These are phyloP conservation scores for Notechis scutatus DNA, from an alignment of 2,113 vertebrate genomes.

Conservation along the genomic window DNA sequence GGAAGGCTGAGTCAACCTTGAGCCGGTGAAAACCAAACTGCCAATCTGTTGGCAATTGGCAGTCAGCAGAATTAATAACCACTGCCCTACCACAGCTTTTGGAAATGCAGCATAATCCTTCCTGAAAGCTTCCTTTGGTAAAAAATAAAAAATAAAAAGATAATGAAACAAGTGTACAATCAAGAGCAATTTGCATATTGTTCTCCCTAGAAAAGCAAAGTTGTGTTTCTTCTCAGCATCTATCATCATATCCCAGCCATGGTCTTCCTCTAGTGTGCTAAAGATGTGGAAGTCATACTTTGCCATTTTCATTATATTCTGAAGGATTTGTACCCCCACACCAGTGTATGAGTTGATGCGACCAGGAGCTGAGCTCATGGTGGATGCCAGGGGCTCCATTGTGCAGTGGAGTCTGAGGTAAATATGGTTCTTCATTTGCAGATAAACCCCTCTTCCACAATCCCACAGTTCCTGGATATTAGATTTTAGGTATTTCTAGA, in stretches of 20 bases:
- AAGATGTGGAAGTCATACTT: background rate
- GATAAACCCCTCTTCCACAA: background rate
- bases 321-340: background rate
- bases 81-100: background rate
- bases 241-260: background rate
- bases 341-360: background rate
- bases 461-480: background rate
- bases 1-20: background rate
- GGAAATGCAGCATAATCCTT: background rate
- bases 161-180: background rate
- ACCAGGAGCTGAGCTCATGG: background rate
- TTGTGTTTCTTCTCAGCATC: background rate
- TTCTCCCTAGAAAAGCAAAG: background rate
- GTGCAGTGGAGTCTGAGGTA: background rate
- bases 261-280: background rate
- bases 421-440: background rate
- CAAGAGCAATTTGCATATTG: background rate
- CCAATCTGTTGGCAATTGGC: background rate
- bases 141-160: too few relatives aligned
- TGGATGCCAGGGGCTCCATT: background rate
- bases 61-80: background rate
- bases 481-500: background rate
- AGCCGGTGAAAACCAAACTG: background rate
- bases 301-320: background rate
- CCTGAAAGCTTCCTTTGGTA: background rate